Evolutionary conservation across 92 coral and sea anemone genomes (phyloP).

Genomic region (Bergia puertoricense): DNA sequence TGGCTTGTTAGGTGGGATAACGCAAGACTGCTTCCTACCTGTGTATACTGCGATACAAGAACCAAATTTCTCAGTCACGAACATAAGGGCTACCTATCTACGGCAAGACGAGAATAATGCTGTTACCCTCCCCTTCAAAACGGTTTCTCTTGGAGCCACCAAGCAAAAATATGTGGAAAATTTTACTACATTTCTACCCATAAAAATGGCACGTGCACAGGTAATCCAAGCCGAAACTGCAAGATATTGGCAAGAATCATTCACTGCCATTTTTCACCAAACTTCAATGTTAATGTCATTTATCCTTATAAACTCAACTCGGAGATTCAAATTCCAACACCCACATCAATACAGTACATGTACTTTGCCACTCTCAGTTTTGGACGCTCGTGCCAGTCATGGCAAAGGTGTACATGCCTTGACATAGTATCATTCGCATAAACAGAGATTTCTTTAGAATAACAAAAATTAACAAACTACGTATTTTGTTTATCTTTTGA

Average conservation of each 20-base stretch:
- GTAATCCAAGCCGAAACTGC: not conserved
- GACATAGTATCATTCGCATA: not conserved
- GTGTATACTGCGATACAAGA: not conserved
- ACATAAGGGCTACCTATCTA: not conserved
- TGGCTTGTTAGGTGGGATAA: no score
- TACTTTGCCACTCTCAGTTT: no score
- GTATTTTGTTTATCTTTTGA: no score
- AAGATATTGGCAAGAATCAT: not conserved
- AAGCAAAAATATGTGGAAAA: not conserved
- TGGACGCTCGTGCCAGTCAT: no score
- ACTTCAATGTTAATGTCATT: not conserved
- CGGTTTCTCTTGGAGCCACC: not conserved
- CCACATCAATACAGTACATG: no score
- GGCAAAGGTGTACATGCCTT: not conserved
- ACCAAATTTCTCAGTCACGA: not conserved
- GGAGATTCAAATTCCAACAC: not conserved
- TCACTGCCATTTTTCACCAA: not conserved
- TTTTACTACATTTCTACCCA: not conserved
- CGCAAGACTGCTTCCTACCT: not conserved
- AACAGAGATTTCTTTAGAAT: no score
- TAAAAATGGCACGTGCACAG: not conserved
- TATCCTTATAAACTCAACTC: not conserved
- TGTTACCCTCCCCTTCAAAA: not conserved
- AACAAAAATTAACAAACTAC: no score
- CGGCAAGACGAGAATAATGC: not conserved